phyloP scores from a whole-genome alignment of 1,140 invertebrate species.

The Heliothis virescens region DNA sequence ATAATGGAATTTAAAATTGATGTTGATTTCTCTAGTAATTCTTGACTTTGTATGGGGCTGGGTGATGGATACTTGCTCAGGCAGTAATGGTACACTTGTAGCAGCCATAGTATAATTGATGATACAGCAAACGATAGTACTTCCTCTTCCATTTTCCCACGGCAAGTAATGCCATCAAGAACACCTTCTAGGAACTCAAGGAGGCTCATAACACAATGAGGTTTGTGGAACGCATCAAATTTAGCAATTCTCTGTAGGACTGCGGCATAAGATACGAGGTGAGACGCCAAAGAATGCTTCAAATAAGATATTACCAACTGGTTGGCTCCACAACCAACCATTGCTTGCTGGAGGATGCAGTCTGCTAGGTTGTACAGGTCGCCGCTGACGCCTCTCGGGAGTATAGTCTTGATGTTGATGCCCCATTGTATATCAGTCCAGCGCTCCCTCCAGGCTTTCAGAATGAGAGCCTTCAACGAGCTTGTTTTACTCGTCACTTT shows the following conservation, averaged over 20 bases:
- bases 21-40: slow-evolving; percentile 90
- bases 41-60: slow-evolving; percentile 85
- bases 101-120: slow-evolving; percentile 92
- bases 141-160: slow-evolving; percentile 94
- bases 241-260: slow-evolving; percentile 95
- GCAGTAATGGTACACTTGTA: slow-evolving; percentile 91
- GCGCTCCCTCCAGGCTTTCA: slow-evolving; percentile 96
- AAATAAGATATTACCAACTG: slow-evolving; percentile 96
- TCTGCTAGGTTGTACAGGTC: slow-evolving; percentile 97
- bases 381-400: slow-evolving; percentile 94
- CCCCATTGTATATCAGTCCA: slow-evolving; percentile 98
- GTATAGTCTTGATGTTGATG: slow-evolving; percentile 96
- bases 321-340: slow-evolving; percentile 96
- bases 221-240: slow-evolving; percentile 95
- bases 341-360: slow-evolving; percentile 96
- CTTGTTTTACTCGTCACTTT: slow-evolving; percentile 94
- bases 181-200: slow-evolving; percentile 95
- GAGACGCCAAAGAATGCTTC: slow-evolving; percentile 95
- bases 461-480: slow-evolving; percentile 93
- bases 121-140: slow-evolving; percentile 91
- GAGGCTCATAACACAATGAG: slow-evolving; percentile 94
- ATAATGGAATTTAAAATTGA: slow-evolving; percentile 90
- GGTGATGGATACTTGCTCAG: slow-evolving; percentile 84
- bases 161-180: slow-evolving; percentile 89
- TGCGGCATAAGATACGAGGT: slow-evolving; percentile 95